Base-by-base conservation (phyloP, 2,888 invertebrate species). In the Alviniconcha strummeri region DNA sequence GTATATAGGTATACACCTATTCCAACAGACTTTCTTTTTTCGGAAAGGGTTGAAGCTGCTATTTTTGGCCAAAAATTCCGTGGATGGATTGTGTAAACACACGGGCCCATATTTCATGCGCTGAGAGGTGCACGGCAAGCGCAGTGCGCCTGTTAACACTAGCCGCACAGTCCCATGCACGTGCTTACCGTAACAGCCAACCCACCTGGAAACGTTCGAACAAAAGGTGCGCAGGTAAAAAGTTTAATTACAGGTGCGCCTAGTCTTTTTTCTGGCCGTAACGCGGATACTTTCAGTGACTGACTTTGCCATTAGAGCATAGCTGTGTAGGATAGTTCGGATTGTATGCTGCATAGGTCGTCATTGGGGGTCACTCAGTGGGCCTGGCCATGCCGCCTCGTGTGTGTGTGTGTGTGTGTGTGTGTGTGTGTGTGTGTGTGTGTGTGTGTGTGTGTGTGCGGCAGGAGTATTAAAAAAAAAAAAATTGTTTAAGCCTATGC, bases 11-110 rank as follows among this genome's bases (percentile, higher is more conserved):
- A 60, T 8, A 60, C 9, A 13, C 60, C 60, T 60, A 60, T 60
- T 60, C 60, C 60, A 13, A 60, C 9, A 8, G 60, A 8, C 4
- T 11, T 13, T 60, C 13, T 56, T n/a, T 83, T 82, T 80, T 82
- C 81, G 64, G 81, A 80, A 83, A 77, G 83, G 81, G 80, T 82
- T 80, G 81, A 79, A 81, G 82, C 79, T 83, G 81, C 82, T 85
- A 85, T 85, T 85, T 85, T 84, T 57, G 82, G 82, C 85, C 75
- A 77, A 60, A 83, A 85, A 85, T 85, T 85, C 85, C 84, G 82
- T 72, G 85, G 85, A 84, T 82, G 81, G 84, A 81, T 79, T 80
- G 56, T 60, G 80, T 82, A 75, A 52, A 75, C 60, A 80, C 36
- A 60, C 76, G 72, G 71, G 57, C 75, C 52, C 60, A 83, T 75